Percentiles rank a stretch among this genome's conserved stretches.
Conservation (phyloP, 92 coral and sea anemone genomes). For the Porites lobata region DNA sequence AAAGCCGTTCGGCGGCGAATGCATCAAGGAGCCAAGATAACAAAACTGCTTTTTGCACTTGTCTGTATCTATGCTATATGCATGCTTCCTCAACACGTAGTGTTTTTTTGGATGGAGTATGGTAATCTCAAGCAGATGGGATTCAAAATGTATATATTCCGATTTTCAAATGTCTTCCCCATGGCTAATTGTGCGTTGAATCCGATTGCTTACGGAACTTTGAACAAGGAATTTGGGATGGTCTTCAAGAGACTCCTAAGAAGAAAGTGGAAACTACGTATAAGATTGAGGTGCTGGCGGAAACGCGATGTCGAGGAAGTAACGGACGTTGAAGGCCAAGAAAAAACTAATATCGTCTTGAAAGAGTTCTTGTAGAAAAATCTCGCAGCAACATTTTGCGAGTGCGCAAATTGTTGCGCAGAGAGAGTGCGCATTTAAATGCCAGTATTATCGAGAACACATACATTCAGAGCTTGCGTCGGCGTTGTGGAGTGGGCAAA, state of each 20-base stretch:
- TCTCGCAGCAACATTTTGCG: not conserved
- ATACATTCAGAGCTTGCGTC: too few relatives aligned
- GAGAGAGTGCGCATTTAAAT: too few relatives aligned
- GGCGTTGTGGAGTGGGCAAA: too few relatives aligned
- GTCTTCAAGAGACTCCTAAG: conserved; percentile 76
- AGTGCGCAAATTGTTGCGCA: too few relatives aligned
- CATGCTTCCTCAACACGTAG: conserved; percentile 91
- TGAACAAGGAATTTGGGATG: conserved; percentile 84
- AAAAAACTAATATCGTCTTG: not conserved
- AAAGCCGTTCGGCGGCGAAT: conserved; percentile 73
- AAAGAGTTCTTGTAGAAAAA: not conserved
- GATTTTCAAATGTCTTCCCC: conserved; percentile 89
- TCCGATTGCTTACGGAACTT: conserved; percentile 89
- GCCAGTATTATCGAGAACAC: too few relatives aligned
- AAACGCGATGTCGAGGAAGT: not conserved
- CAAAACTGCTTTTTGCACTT: conserved; percentile 88
- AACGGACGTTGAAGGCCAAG: not conserved
- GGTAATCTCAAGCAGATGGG: conserved; percentile 80
- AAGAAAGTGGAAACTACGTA: not conserved
- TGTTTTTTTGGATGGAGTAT: conserved; percentile 90
- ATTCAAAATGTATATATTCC: conserved; percentile 88
- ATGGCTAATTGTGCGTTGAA: conserved; percentile 96
- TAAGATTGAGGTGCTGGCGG: not conserved
- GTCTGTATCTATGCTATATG: conserved; percentile 82
- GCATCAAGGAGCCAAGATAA: conserved; percentile 83